Percentiles rank a stretch among this genome's conserved stretches.
Conservation (phyloP, 2,888 invertebrate species). For the Chalcosyrphus nemorum region DNA sequence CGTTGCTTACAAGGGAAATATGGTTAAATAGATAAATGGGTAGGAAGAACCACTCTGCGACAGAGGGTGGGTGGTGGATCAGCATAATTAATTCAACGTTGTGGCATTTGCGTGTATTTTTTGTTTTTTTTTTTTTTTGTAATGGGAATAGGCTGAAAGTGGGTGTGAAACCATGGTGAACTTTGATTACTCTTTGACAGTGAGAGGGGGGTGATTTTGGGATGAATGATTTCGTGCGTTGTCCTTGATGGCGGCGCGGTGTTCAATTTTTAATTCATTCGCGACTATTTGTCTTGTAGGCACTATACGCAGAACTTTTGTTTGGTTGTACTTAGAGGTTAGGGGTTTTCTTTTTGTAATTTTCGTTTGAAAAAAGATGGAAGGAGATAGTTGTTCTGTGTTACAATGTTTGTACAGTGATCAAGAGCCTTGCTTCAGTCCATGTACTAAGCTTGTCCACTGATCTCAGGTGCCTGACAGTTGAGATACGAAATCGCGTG, state of each 20-base stretch:
- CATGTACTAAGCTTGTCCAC: no score
- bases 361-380: no score
- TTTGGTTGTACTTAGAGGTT: no score
- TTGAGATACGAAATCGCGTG: no score
- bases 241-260: conserved; percentile 28
- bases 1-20: conserved; percentile 71
- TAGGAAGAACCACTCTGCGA: background rate
- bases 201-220: background rate
- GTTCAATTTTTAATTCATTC: conserved; percentile 40
- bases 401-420: no score
- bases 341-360: no score
- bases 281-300: background rate
- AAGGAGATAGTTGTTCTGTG: no score
- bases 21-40: conserved; percentile 68
- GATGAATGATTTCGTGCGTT: conserved; percentile 35
- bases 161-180: conserved; percentile 38
- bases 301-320: no score
- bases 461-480: no score
- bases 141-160: background rate
- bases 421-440: no score
- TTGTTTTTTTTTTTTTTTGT: conserved; percentile 45
- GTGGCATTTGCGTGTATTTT: conserved; percentile 68
- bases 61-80: conserved; percentile 1
- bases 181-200: conserved; percentile 50
- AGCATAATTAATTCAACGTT: conserved; percentile 69